Evolutionary conservation across 2,888 invertebrate species (phyloP).

Genomic region (Lithophane ornitopus): DNA sequence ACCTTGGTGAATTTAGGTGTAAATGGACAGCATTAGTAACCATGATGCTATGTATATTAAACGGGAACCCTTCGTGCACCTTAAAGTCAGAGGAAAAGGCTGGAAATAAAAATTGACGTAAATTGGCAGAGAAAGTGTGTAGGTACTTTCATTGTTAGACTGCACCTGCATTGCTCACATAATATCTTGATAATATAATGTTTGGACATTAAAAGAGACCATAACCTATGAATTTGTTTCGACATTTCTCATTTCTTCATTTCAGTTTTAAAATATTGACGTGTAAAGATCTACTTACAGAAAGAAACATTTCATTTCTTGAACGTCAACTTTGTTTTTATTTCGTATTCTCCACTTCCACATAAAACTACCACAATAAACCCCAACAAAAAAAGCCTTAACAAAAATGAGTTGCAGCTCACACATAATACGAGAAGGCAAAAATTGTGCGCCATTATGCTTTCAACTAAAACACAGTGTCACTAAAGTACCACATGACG

Average conservation of each 20-base stretch:
- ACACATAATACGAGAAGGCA: slow-evolving; percentile 33
- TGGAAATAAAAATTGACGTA: not conserved
- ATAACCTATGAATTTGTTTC: not conserved
- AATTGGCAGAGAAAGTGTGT: not conserved
- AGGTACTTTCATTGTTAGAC: not conserved
- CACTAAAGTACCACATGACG: slow-evolving; percentile 44
- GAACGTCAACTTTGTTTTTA: not conserved
- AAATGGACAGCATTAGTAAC: slow-evolving; percentile 4
- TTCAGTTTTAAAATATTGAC: not conserved
- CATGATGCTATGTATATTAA: slow-evolving; percentile 24
- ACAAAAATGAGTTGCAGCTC: slow-evolving; percentile 23
- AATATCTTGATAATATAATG: not conserved
- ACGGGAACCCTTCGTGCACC: not conserved
- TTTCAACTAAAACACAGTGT: slow-evolving; percentile 49
- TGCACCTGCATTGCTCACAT: not conserved
- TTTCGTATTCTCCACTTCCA: not conserved
- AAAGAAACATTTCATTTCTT: not conserved
- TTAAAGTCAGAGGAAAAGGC: not conserved
- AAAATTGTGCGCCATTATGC: slow-evolving; percentile 39
- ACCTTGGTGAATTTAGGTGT: slow-evolving; percentile 3
- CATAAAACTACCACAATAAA: not conserved
- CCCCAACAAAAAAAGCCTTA: not conserved
- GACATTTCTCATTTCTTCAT: not conserved
- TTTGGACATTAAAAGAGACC: not conserved
- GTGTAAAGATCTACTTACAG: not conserved